Base-by-base conservation (phyloP, 2,797 vertebrate species). In the Danio tinwini region DNA sequence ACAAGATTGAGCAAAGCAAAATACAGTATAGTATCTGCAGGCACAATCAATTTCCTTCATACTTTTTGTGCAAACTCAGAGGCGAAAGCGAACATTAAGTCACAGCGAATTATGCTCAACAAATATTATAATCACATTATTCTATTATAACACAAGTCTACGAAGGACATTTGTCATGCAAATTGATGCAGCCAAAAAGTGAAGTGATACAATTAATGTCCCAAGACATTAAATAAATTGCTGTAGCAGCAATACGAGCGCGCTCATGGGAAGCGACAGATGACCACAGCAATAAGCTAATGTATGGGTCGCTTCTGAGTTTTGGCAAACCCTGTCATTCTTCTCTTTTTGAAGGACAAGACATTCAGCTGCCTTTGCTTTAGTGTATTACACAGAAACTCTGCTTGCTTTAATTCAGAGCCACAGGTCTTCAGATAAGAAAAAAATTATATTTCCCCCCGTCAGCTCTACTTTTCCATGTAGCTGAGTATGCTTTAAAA, bases 241-340 rank as follows among this genome's bases (percentile, higher is more conserved):
- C 67, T 78, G 58, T 62, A 75, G 80, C 70, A 50, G 61, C 69
- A 80, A 73, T 61, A 64, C 17, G 17, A 17, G 70, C 39, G 42
- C 19, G 62, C 56, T 81, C 74, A 81, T 67, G 65, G 59, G 62
- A 73, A 65, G 77, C 55, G 84, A 85, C 81, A 84, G 82, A 74
- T 78, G 68, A 84, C 74, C 78, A 53, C 45, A 75, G 80, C 67
- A 81, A 86, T 78, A 82, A 82, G 77, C 67, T 83, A 78, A 83
- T 81, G 81, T 70, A 73, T 56, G 29, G 50, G 19, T 53, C 40
- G 6, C 56, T 64, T 37, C 50, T 29, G 37, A 52, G 52, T 63
- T 80, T 76, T 83, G 79, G 40, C 73, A 81, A 85, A 76, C 73
- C 19, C 12, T 40, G 65, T 56, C 74, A 65, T 44, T 76, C 75